These are phyloP conservation scores for Pseudomyrmex cubaensis DNA, from an alignment of 1,140 invertebrate genomes.

Conservation along the genomic window DNA sequence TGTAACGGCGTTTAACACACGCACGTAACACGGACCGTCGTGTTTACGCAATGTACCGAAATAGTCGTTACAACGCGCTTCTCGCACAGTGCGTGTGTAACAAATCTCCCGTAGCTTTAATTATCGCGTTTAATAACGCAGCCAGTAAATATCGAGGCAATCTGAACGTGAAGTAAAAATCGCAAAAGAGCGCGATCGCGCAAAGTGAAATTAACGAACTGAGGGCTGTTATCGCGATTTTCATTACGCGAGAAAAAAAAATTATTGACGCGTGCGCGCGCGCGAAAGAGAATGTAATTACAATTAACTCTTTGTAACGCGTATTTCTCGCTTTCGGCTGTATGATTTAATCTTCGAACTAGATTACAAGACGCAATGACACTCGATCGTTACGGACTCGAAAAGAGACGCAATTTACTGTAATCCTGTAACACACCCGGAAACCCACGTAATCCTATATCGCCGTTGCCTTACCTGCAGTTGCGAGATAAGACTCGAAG, in stretches of 20 bases:
- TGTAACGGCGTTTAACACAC: conserved; percentile 32
- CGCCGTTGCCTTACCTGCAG: conserved; percentile 55
- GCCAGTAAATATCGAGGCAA: background rate
- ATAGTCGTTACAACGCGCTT: conserved; percentile 5
- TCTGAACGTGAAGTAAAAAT: background rate
- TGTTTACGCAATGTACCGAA: background rate
- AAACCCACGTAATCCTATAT: conserved; percentile 57
- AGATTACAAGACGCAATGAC: conserved; percentile 38
- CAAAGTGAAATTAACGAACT: conserved; percentile 8
- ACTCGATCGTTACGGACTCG: conserved; percentile 40
- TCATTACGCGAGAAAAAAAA: background rate
- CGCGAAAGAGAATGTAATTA: no score
- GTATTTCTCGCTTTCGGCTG: no score
- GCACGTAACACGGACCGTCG: background rate
- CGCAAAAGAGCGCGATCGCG: no score
- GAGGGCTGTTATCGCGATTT: background rate
- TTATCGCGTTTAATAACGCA: conserved; percentile 1
- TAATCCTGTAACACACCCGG: conserved; percentile 64
- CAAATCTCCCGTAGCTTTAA: background rate
- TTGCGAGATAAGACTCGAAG: conserved; percentile 52
- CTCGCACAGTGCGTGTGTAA: background rate
- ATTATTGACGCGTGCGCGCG: no score
- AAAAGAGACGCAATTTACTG: conserved; percentile 27
- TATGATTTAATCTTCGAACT: conserved; percentile 24
- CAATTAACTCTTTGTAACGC: no score